A percentile compares a stretch with the other conserved stretches of the same genome.
These are phyloP conservation scores for Bruchidius siliquastri DNA, from an alignment of 2,888 invertebrate species.

Conservation along the genomic window DNA sequence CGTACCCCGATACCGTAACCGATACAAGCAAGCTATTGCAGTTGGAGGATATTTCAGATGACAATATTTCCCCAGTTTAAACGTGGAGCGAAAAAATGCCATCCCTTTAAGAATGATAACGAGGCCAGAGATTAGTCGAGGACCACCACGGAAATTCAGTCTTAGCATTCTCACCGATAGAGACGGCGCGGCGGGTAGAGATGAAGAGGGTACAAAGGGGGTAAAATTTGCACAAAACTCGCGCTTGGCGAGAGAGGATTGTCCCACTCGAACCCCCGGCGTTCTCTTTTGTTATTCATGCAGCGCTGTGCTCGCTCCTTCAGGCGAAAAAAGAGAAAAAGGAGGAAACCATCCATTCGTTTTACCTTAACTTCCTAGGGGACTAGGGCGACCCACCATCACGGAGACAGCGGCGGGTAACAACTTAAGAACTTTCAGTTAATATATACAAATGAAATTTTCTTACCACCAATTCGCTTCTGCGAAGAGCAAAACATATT, in stretches of 20 bases:
- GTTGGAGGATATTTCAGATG: conserved; percentile 23
- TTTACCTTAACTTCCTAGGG: conserved; percentile 20
- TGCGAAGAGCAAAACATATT: no score
- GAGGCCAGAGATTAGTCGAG: conserved; percentile 29
- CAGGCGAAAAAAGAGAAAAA: conserved; percentile 33
- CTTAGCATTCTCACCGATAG: conserved; percentile 22
- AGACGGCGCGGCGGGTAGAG: not conserved
- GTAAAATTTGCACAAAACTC: conserved; percentile 37
- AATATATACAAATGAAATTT: no score
- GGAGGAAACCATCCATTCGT: conserved; percentile 20
- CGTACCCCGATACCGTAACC: no score
- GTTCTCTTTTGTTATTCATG: conserved; percentile 43
- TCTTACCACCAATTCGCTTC: no score
- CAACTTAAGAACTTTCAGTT: conserved; percentile 1
- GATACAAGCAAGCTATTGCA: no score
- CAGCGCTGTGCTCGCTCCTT: conserved; percentile 33
- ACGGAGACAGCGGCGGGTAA: conserved; percentile 9
- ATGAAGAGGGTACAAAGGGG: not conserved
- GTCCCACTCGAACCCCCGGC: conserved; percentile 17
- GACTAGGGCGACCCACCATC: conserved; percentile 1
- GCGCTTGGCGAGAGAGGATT: conserved; percentile 30
- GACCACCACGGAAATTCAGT: conserved; percentile 27
- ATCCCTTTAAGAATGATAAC: conserved; percentile 29
- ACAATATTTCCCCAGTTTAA: no score
- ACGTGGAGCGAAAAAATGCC: conserved; percentile 5